phyloP scores from a whole-genome alignment of 2,113 vertebrate genomes.

The Dromaius novaehollandiae region DNA sequence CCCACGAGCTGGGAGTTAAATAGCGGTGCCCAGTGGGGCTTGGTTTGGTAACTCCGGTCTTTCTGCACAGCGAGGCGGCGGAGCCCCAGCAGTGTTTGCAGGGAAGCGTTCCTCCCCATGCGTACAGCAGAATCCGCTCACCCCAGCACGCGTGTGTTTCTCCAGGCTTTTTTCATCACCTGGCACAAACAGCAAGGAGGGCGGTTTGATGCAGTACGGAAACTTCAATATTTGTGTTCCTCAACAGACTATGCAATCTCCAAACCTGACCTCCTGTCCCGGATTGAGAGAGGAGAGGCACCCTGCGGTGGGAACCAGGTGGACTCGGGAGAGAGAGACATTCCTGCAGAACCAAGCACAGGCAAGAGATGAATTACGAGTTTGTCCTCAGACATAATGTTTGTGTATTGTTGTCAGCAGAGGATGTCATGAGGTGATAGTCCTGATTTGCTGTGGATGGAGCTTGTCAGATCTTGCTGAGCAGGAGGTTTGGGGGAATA shows the following conservation, averaged over 20 bases:
- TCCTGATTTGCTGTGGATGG: rapidly evolving
- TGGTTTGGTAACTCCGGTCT: too few relatives aligned
- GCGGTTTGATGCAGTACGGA: rapidly evolving
- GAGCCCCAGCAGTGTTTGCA: not conserved
- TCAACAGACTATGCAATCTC: slow-evolving; percentile 67
- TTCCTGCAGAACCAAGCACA: not conserved
- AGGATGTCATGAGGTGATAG: not conserved
- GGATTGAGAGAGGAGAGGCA: slow-evolving; percentile 60
- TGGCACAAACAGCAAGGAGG: too few relatives aligned
- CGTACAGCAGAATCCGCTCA: not conserved
- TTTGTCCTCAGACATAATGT: not conserved
- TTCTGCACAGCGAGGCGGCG: not conserved
- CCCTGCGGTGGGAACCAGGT: not conserved
- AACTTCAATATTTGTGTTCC: not conserved
- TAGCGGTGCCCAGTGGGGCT: too few relatives aligned
- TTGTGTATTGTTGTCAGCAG: not conserved
- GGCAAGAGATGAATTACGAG: not conserved
- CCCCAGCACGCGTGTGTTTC: not conserved
- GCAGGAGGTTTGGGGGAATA: not conserved
- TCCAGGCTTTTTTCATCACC: not conserved
- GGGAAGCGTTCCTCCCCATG: not conserved
- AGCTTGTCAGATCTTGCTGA: not conserved
- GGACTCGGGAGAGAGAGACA: rapidly evolving
- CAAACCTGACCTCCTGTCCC: slow-evolving; percentile 71
- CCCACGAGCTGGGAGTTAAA: too few relatives aligned